Conservation (phyloP, 2,113 vertebrate species). For the Paramormyrops kingsleyae region DNA sequence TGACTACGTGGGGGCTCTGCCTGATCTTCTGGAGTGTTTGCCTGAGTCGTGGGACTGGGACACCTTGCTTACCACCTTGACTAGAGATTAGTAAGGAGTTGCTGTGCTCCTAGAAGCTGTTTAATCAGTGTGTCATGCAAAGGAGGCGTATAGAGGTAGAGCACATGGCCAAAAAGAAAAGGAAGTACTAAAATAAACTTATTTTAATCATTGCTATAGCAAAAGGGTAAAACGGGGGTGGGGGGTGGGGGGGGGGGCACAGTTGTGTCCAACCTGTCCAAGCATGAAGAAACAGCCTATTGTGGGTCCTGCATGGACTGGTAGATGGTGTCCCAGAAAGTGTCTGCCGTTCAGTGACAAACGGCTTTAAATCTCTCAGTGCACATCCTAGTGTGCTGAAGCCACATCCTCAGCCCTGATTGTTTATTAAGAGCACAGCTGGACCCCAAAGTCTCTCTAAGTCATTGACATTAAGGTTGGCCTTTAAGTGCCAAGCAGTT, state of each 20-base stretch:
- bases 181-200: background rate
- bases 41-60: background rate
- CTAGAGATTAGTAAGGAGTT: background rate
- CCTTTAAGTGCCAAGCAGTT: background rate
- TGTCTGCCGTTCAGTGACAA: background rate
- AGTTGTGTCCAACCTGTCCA: background rate
- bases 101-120: background rate
- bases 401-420: background rate
- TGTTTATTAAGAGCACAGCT: background rate
- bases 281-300: background rate
- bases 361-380: background rate
- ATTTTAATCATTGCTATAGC: background rate
- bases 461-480: background rate
- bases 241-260: background rate
- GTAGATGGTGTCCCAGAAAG: background rate
- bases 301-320: background rate
- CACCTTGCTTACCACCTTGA: background rate
- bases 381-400: background rate
- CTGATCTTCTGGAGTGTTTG: background rate
- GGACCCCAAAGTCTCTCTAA: background rate
- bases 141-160: background rate
- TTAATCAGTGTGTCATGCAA: background rate
- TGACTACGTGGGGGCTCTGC: background rate
- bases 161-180: background rate
- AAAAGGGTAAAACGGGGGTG: background rate